Conservation (phyloP, 2,113 vertebrate genomes). For the Sorex araneus region DNA sequence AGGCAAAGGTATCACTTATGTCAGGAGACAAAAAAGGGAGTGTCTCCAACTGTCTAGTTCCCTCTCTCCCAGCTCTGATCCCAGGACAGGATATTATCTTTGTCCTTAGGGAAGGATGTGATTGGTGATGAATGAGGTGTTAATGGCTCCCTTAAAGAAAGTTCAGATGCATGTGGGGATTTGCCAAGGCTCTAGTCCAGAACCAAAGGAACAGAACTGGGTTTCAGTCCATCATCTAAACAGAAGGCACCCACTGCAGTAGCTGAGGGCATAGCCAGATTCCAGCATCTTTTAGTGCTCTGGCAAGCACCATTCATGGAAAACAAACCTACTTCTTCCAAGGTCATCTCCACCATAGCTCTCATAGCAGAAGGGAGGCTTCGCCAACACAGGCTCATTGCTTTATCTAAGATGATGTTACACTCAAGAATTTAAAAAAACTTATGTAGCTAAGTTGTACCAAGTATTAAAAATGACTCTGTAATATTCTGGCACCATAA, state of each 20-base stretch:
- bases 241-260: background rate
- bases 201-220: background rate
- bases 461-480: background rate
- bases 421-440: conserved; percentile 1
- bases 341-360: background rate
- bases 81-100: conserved; percentile 62
- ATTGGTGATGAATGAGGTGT: conserved; percentile 76
- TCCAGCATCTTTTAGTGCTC: background rate
- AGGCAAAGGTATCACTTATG: background rate
- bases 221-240: background rate
- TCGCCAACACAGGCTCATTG: background rate
- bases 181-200: conserved; percentile 62
- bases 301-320: background rate
- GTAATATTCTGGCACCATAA: conserved; percentile 32
- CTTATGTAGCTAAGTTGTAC: background rate
- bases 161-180: conserved; percentile 46
- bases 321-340: background rate
- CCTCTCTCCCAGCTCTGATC: conserved; percentile 10
- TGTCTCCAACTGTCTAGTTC: background rate
- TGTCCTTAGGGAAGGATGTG: conserved; percentile 60
- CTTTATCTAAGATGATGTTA: background rate
- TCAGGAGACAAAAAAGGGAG: conserved; percentile 46
- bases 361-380: background rate
- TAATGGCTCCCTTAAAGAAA: conserved; percentile 71
- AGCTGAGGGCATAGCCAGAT: background rate